These are phyloP conservation scores for Diaprepes abbreviatus DNA, from an alignment of 2,888 invertebrate genomes.

Conservation along the genomic window DNA sequence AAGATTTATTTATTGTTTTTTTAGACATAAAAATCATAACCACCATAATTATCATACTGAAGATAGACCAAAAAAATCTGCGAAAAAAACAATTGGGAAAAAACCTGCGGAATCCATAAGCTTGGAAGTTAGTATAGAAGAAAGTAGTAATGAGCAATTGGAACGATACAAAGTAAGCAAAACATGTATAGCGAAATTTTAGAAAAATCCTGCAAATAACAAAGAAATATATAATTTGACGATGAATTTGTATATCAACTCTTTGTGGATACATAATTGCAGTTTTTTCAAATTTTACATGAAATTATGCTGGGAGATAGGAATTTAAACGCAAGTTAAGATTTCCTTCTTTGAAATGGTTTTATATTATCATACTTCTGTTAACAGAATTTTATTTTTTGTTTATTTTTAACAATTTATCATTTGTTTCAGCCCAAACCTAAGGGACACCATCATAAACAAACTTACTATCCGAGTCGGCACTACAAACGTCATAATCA, in stretches of 20 bases:
- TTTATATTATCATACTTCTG: too few species aligned
- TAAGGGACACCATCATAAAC: neutral
- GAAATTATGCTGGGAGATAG: too few species aligned
- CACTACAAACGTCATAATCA: neutral
- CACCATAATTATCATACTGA: neutral
- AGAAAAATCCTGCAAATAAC: too few species aligned
- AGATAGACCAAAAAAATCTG: neutral
- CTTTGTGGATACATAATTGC: too few species aligned
- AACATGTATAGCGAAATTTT: too few species aligned
- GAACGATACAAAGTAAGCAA: neutral
- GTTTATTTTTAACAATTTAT: neutral
- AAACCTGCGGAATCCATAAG: neutral
- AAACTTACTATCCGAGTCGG: neutral
- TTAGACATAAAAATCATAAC: neutral
- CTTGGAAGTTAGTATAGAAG: neutral
- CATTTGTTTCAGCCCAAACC: slow-evolving; percentile 10
- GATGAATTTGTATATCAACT: too few species aligned
- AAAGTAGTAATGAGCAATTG: neutral
- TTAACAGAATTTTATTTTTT: neutral
- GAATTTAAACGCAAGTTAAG: too few species aligned
- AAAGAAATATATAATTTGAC: too few species aligned
- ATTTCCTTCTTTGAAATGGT: too few species aligned
- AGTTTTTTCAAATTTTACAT: too few species aligned
- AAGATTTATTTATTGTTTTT: neutral
- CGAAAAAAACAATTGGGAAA: neutral